A percentile compares a stretch with the other conserved stretches of the same genome.
Evolutionary conservation across 2,797 vertebrate genomes (phyloP).

Genomic region (Pipistrellus pygmaeus): DNA sequence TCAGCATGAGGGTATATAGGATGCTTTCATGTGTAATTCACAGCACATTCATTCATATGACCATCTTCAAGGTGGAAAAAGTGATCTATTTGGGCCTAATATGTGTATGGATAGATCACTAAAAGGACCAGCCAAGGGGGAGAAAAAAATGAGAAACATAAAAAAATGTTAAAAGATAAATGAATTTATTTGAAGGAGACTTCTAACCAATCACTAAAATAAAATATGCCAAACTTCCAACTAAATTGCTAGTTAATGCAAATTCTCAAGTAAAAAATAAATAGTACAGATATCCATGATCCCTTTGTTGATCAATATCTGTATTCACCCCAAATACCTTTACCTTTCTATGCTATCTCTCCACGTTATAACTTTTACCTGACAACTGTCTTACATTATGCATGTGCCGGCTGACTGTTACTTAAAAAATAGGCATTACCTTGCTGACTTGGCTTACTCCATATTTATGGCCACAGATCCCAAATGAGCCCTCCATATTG

Average conservation of each 20-base stretch:
- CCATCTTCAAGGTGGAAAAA: not conserved
- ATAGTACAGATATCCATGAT: not conserved
- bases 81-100: not conserved
- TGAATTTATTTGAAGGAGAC: not conserved
- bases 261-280: constrained; percentile 45
- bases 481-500: not conserved
- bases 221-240: not conserved
- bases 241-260: not conserved
- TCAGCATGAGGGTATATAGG: not conserved
- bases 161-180: not conserved
- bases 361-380: not conserved
- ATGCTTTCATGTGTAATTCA: not conserved
- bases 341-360: not conserved
- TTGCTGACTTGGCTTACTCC: not conserved
- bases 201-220: not conserved
- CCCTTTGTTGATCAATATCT: not conserved
- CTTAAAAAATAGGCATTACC: not conserved
- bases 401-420: not conserved
- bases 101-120: not conserved
- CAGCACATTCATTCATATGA: not conserved
- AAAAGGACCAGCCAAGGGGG: not conserved
- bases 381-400: not conserved
- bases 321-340: not conserved
- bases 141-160: not conserved
- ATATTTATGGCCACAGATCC: not conserved